A percentile compares a stretch with the other conserved stretches of the same genome.
phyloP scores from a whole-genome alignment of 2,113 vertebrate genomes.

The Chlorocebus sabaeus region DNA sequence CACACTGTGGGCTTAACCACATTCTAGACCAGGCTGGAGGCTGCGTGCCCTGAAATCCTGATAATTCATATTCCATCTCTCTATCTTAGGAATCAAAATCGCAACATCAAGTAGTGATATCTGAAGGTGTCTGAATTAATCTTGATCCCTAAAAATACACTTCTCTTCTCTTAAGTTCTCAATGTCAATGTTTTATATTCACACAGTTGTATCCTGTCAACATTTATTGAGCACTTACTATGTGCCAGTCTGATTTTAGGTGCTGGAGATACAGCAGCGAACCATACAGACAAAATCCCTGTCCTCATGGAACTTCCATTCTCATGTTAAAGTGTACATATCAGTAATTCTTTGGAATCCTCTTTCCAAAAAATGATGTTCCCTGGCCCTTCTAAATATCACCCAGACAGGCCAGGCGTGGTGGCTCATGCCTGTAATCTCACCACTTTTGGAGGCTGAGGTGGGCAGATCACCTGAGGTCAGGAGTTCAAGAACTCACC shows the following conservation, averaged over 20 bases:
- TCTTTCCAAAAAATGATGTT: accelerated
- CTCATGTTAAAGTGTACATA: accelerated
- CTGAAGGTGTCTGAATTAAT: not conserved
- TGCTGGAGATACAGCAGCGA: not conserved
- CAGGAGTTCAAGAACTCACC: no score
- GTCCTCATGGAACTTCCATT: accelerated
- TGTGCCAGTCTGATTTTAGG: not conserved
- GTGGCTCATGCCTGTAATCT: no score
- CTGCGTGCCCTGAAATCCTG: no score
- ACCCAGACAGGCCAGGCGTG: not conserved
- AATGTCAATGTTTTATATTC: not conserved
- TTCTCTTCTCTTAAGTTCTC: not conserved
- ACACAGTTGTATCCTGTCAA: not conserved
- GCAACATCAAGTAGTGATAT: not conserved
- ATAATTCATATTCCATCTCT: not conserved
- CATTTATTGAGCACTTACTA: not conserved
- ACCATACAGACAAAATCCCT: not conserved
- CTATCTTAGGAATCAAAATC: not conserved
- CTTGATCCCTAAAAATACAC: not conserved
- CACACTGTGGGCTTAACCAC: no score
- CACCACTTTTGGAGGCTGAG: no score
- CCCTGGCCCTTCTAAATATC: not conserved
- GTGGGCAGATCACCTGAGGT: no score
- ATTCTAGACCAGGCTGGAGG: no score
- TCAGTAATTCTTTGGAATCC: not conserved